Conservation (phyloP, 2,113 vertebrate genomes). For the Macaca fascicularis region T2T-MFA8v1.1 NC_088377.1:197866001-197866500, state of each 20-base stretch:
- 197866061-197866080: background rate
- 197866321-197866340: background rate
- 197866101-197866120: background rate
- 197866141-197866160: fast-evolving
- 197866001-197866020: background rate
- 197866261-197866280: background rate
- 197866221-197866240: fast-evolving
- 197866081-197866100: background rate
- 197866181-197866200: background rate
- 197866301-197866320: background rate
- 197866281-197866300: background rate
- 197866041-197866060: background rate
- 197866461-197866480: background rate
- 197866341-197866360: background rate
- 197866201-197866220: too few species aligned
- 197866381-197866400: background rate
- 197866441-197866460: too few species aligned
- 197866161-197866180: fast-evolving
- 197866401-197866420: background rate
- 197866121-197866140: too few species aligned
- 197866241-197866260: fast-evolving
- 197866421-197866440: fast-evolving
- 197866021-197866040: too few species aligned
- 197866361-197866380: background rate
- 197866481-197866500: background rate